phyloP scores from a whole-genome alignment of 2,888 invertebrate genomes.

The Gasteruption jaculator region DNA sequence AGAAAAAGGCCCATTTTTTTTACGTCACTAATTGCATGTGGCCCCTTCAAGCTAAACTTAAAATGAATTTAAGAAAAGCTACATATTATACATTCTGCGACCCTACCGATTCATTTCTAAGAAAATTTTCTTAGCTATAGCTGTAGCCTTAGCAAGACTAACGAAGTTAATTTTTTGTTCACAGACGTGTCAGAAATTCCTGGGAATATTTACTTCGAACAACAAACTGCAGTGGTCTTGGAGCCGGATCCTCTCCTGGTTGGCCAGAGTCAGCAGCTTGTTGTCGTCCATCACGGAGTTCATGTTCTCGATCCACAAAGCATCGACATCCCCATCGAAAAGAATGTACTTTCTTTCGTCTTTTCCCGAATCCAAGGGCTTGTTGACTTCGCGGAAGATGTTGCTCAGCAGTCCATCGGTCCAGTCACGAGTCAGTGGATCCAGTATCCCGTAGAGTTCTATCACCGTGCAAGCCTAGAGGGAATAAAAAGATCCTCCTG shows the following conservation, averaged over 20 bases:
- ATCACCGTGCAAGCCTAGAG: slow-evolving; percentile 77
- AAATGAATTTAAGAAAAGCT: too few relatives aligned
- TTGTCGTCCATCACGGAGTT: slow-evolving; percentile 97
- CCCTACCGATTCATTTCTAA: too few relatives aligned
- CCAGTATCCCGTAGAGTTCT: slow-evolving; percentile 84
- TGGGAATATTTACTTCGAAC: slow-evolving; percentile 64
- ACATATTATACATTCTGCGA: too few relatives aligned
- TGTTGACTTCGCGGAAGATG: slow-evolving; percentile 89
- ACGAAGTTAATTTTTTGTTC: neutral
- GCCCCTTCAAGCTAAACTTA: too few relatives aligned
- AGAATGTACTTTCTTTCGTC: slow-evolving; percentile 78
- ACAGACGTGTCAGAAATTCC: neutral
- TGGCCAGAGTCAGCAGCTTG: slow-evolving; percentile 81
- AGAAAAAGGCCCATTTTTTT: too few relatives aligned
- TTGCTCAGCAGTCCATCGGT: slow-evolving; percentile 86
- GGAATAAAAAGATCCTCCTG: neutral
- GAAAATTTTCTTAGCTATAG: neutral
- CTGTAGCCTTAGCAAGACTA: neutral
- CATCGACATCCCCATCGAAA: slow-evolving; percentile 93
- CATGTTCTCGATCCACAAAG: slow-evolving; percentile 96
- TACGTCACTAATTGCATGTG: too few relatives aligned
- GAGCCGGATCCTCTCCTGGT: slow-evolving; percentile 82
- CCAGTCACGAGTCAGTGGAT: slow-evolving; percentile 86
- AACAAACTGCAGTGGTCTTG: slow-evolving; percentile 77
- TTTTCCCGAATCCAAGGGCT: slow-evolving; percentile 58